phyloP scores from a whole-genome alignment of 2,113 vertebrate genomes.

The Aleadryas rufinucha region DNA sequence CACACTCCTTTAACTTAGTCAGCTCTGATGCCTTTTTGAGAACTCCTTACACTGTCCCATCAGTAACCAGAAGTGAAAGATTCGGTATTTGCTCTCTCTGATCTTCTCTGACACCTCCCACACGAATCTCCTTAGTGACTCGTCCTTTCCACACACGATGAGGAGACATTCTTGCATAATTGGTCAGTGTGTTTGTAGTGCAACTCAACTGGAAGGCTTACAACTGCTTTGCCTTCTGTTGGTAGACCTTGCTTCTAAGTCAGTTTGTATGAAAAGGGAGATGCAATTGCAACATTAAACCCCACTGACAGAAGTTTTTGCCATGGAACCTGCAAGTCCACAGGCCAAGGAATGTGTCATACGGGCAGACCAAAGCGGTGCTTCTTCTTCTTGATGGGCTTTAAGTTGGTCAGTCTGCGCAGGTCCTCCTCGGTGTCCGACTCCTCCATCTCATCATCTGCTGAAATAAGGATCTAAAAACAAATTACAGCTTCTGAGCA shows the following conservation, averaged over 20 bases:
- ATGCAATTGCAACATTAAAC: constrained; percentile 31
- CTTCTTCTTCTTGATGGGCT: constrained; percentile 91
- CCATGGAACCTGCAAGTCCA: not conserved
- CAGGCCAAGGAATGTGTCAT: constrained; percentile 72
- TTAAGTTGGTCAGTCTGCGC: constrained; percentile 83
- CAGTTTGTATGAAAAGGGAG: constrained; percentile 48
- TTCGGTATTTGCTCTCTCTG: not conserved
- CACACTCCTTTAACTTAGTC: constrained; percentile 48
- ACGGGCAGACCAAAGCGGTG: constrained; percentile 93
- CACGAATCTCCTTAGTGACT: not conserved
- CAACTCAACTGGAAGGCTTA: constrained; percentile 68
- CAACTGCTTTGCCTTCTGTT: not conserved
- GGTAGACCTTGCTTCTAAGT: constrained; percentile 18
- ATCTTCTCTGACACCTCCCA: constrained; percentile 23
- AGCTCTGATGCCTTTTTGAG: constrained; percentile 32
- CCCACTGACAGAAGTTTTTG: constrained; percentile 33
- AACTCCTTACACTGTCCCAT: not conserved
- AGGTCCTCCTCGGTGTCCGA: constrained; percentile 89
- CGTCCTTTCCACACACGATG: not conserved
- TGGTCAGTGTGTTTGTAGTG: constrained; percentile 76
- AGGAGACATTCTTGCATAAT: constrained; percentile 73
- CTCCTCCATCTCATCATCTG: constrained; percentile 97
- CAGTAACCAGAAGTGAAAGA: not conserved
- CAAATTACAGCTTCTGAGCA: not conserved
- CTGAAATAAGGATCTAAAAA: constrained; percentile 92